These are phyloP conservation scores for Asbolus verrucosus DNA, from an alignment of 1,140 invertebrate genomes.

Conservation along the genomic window DNA sequence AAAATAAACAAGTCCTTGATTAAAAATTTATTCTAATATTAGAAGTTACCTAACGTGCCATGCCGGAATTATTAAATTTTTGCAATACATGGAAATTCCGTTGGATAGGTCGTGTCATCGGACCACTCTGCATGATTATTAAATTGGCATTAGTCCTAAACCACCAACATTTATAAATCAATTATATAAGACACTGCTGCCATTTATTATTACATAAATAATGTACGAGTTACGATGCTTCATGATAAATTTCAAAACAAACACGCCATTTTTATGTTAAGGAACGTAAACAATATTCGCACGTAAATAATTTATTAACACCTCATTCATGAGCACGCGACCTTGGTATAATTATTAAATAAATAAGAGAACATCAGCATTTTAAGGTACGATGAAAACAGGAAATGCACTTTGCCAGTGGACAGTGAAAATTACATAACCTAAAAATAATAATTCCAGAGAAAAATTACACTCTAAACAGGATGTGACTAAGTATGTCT, in stretches of 20 bases:
- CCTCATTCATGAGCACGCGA: conserved; percentile 5
- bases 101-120: no score
- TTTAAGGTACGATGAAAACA: no score
- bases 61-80: conserved; percentile 4
- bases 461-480: conserved; percentile 33
- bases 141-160: no score
- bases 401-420: no score
- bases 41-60: neutral
- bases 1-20: conserved; percentile 2
- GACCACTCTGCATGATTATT: no score
- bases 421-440: conserved; percentile 4
- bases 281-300: conserved; percentile 26
- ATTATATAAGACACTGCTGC: no score
- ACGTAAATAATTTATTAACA: conserved; percentile 21
- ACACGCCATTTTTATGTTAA: no score
- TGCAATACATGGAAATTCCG: conserved; percentile 9
- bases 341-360: neutral
- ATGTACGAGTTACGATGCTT: no score
- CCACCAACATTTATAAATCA: no score
- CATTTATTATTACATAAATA: no score
- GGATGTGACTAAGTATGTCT: conserved; percentile 47
- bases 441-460: conserved; percentile 3
- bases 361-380: no score
- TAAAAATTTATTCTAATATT: conserved; percentile 9
- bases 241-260: no score